Percentiles rank a stretch among this genome's conserved stretches.
Conservation (phyloP, 1,140 invertebrate species). For the Drosophila tristis region DNA sequence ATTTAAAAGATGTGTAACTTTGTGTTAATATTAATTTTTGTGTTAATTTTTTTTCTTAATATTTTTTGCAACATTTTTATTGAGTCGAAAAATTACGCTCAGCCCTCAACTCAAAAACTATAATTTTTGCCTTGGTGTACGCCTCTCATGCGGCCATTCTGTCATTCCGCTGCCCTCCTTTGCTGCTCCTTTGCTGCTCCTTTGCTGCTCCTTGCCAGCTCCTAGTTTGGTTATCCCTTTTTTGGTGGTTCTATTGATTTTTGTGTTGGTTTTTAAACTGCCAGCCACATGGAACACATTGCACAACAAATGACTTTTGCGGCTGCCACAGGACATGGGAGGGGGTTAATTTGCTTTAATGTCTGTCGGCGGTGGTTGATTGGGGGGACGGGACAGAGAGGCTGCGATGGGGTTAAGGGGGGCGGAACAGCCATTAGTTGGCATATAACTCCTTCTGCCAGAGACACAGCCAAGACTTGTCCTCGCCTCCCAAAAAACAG, state of each 20-base stretch:
- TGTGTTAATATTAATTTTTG: too few relatives aligned
- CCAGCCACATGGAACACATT: constrained; percentile 81
- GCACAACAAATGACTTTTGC: constrained; percentile 81
- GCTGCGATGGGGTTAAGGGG: constrained; percentile 17
- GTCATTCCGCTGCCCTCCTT: not conserved
- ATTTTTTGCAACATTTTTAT: too few relatives aligned
- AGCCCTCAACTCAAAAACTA: too few relatives aligned
- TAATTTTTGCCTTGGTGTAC: not conserved
- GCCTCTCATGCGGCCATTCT: not conserved
- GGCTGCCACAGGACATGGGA: constrained; percentile 26
- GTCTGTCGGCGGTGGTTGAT: constrained; percentile 24
- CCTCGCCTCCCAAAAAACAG: constrained; percentile 23
- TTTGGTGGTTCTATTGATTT: constrained; percentile 66
- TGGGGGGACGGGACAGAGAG: constrained; percentile 45
- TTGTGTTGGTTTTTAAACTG: constrained; percentile 82
- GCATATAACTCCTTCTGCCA: constrained; percentile 62
- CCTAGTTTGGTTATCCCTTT: constrained; percentile 46
- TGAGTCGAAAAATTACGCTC: too few relatives aligned
- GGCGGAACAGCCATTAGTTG: constrained; percentile 59
- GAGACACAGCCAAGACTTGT: constrained; percentile 49
- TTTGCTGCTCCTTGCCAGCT: not conserved
- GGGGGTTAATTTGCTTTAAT: constrained; percentile 84
- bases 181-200: not conserved
- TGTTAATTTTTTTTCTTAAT: too few relatives aligned
- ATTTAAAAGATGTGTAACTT: too few relatives aligned